A percentile compares a stretch with the other conserved stretches of the same genome.
These are phyloP conservation scores for Drosophila planitibia DNA, from an alignment of 2,888 invertebrate genomes.

Conservation along the genomic window DNA sequence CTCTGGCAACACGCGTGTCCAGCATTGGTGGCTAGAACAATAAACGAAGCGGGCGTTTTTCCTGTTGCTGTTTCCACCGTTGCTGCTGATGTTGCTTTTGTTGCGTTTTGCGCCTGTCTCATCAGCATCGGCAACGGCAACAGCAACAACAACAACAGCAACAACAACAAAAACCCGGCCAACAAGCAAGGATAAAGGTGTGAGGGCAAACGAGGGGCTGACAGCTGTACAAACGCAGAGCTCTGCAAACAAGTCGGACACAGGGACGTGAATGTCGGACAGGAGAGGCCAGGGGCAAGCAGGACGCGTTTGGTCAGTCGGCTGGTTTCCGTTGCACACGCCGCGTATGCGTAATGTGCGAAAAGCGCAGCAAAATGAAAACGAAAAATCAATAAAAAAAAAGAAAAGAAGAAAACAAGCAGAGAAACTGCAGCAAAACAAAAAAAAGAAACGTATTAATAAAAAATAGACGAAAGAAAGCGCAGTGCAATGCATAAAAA, in stretches of 20 bases:
- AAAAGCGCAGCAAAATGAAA: constrained; percentile 61
- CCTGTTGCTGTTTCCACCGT: constrained; percentile 22
- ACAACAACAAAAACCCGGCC: neutral
- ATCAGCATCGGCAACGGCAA: constrained; percentile 20
- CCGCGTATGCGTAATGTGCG: constrained; percentile 66
- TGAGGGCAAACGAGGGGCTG: constrained; percentile 61
- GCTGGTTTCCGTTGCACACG: constrained; percentile 82
- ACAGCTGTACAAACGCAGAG: constrained; percentile 75
- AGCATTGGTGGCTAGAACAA: constrained; percentile 52
- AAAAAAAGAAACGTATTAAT: constrained; percentile 15
- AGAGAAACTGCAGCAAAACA: constrained; percentile 3
- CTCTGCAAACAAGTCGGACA: constrained; percentile 72
- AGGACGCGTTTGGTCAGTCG: constrained; percentile 83
- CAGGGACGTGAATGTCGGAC: neutral
- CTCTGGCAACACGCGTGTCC: constrained; percentile 52
- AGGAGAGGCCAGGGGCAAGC: constrained; percentile 22
- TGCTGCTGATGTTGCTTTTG: constrained; percentile 28
- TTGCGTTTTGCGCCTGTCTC: constrained; percentile 17
- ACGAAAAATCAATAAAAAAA: constrained; percentile 63
- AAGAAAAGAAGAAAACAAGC: neutral
- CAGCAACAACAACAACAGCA: constrained; percentile 9
- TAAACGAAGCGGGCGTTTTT: constrained; percentile 48
- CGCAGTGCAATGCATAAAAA: constrained; percentile 39
- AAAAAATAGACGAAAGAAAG: constrained; percentile 46
- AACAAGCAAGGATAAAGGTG: constrained; percentile 23